phyloP scores from a whole-genome alignment of 2,888 invertebrate genomes.

The Cantharis lateralis region DNA sequence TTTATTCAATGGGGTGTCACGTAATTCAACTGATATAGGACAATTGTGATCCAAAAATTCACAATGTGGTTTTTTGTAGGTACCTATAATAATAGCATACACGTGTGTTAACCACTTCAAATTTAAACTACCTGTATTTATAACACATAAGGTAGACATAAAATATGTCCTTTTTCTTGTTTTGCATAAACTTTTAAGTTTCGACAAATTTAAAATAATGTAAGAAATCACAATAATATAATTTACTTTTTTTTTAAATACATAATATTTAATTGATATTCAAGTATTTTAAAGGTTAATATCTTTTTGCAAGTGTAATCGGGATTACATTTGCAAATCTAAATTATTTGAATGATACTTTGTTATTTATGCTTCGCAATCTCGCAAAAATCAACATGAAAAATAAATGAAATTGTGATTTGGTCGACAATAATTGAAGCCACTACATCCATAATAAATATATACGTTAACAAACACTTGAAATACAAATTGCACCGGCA shows the following conservation, averaged over 20 bases:
- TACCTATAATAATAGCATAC: constrained; percentile 1
- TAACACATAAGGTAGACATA: neutral
- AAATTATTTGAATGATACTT: neutral
- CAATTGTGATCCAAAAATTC: constrained; percentile 23
- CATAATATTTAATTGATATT: neutral
- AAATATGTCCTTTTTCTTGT: neutral
- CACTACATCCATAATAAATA: constrained; percentile 14
- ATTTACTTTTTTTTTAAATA: too few relatives aligned
- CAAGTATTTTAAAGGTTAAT: neutral
- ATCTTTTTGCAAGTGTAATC: neutral
- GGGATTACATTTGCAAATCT: neutral
- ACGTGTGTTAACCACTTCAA: constrained; percentile 12
- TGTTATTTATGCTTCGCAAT: neutral
- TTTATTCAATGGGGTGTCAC: constrained; percentile 21
- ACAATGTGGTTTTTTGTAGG: constrained; percentile 8
- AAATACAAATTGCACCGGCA: constrained; percentile 18
- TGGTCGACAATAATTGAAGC: constrained; percentile 1
- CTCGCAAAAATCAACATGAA: neutral
- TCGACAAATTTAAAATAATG: neutral
- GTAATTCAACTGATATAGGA: constrained; percentile 18
- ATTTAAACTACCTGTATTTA: neutral
- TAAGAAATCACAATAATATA: too few relatives aligned
- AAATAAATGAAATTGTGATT: neutral
- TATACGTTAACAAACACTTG: constrained; percentile 11
- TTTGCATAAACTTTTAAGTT: neutral